Percentiles rank a stretch among this genome's conserved stretches.
Conservation (phyloP, 2,888 invertebrate genomes). For the Iphiclides podalirius region DNA sequence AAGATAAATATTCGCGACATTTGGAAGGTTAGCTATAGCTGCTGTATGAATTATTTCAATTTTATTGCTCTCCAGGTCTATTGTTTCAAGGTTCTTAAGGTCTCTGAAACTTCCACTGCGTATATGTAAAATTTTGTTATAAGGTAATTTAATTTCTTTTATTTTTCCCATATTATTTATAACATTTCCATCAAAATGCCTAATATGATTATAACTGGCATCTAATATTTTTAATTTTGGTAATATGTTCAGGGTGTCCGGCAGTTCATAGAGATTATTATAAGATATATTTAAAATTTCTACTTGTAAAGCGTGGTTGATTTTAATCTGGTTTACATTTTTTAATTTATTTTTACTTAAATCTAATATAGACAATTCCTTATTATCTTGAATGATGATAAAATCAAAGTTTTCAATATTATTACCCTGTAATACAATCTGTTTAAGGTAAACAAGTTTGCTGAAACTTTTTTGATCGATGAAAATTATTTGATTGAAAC, state of each 20-base stretch:
- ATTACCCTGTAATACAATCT: constrained; percentile 88
- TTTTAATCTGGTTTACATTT: constrained; percentile 82
- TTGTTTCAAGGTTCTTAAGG: constrained; percentile 84
- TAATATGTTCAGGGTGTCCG: constrained; percentile 84
- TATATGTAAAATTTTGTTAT: constrained; percentile 86
- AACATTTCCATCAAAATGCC: constrained; percentile 83
- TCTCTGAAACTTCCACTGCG: constrained; percentile 86
- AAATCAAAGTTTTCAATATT: constrained; percentile 85
- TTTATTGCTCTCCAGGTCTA: constrained; percentile 91
- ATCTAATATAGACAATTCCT: constrained; percentile 83
- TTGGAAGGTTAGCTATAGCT: constrained; percentile 85
- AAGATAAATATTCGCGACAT: constrained; percentile 84
- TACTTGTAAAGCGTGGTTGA: constrained; percentile 83
- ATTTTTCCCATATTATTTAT: constrained; percentile 85
- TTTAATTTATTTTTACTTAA: constrained; percentile 87
- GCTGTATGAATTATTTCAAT: constrained; percentile 86
- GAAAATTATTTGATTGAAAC: constrained; percentile 85
- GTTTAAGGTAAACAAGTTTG: constrained; percentile 82
- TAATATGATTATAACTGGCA: constrained; percentile 88
- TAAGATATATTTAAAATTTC: constrained; percentile 88
- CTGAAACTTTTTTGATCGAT: constrained; percentile 83
- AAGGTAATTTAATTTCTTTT: constrained; percentile 85
- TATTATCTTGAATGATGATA: constrained; percentile 83
- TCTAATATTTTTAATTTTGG: constrained; percentile 86
- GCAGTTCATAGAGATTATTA: constrained; percentile 87